phyloP scores from a whole-genome alignment of 1,140 invertebrate species.

The Pomacea maculata region DNA sequence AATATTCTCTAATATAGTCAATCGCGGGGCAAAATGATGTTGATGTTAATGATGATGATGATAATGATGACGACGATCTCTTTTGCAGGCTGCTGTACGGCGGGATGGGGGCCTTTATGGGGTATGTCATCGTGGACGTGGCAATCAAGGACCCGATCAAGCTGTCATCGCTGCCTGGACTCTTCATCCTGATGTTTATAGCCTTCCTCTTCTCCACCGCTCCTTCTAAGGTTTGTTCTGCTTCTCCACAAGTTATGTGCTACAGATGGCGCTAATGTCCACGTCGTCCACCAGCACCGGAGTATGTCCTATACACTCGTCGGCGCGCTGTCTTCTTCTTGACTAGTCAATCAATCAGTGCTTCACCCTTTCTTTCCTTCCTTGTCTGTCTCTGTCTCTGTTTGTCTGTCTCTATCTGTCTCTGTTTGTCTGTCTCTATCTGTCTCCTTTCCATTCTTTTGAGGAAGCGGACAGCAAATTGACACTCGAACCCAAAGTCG shows the following conservation, averaged over 20 bases:
- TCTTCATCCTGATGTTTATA: conserved; percentile 38
- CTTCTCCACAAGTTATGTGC: not conserved
- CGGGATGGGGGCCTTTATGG: conserved; percentile 30
- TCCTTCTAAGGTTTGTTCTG: conserved; percentile 15
- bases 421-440: not conserved
- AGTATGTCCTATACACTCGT: not conserved
- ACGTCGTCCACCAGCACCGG: not conserved
- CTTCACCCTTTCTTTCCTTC: too few species aligned
- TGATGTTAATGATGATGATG: too few species aligned
- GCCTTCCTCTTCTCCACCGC: conserved; percentile 40
- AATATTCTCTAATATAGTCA: too few species aligned
- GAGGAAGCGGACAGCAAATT: too few species aligned
- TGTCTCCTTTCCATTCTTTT: too few species aligned
- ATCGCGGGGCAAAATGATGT: too few species aligned
- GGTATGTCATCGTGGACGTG: conserved; percentile 36
- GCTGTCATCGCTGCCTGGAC: conserved; percentile 43
- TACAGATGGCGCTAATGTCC: too few species aligned
- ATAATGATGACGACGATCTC: not conserved
- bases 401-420: not conserved
- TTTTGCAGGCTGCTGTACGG: conserved; percentile 33
- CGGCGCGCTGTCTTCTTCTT: not conserved
- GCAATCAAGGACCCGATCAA: conserved; percentile 36
- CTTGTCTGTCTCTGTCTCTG: not conserved
- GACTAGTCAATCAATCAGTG: too few species aligned
- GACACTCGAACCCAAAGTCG: too few species aligned